Conservation (phyloP, 1,140 invertebrate species). For the Drosophila oshimai region DNA sequence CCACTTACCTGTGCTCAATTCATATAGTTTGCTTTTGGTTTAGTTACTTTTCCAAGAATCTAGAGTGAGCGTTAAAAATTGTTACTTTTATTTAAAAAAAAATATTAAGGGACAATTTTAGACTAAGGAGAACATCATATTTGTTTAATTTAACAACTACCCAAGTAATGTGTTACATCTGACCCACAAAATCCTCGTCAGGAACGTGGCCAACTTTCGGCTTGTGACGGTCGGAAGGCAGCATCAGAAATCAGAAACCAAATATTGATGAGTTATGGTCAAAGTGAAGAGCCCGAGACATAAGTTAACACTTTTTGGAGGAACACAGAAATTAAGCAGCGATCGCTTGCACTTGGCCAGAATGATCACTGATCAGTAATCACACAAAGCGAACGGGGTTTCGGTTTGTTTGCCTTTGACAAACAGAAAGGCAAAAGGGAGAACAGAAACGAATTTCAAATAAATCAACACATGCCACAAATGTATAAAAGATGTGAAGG, state of each 20-base stretch:
- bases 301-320: slow-evolving; percentile 27
- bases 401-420: slow-evolving; percentile 57
- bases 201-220: not conserved
- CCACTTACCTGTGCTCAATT: not conserved
- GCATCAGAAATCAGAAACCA: slow-evolving; percentile 22
- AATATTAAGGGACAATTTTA: not conserved
- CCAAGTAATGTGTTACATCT: not conserved
- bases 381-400: slow-evolving; percentile 41
- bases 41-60: too few relatives aligned
- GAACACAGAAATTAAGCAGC: slow-evolving; percentile 23
- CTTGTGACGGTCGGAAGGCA: not conserved
- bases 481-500: slow-evolving; percentile 21
- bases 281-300: slow-evolving; percentile 18
- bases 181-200: not conserved
- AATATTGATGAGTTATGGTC: slow-evolving; percentile 39
- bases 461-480: slow-evolving; percentile 74
- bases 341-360: slow-evolving; percentile 7
- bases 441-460: slow-evolving; percentile 56
- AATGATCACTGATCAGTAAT: slow-evolving; percentile 28
- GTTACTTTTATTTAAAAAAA: not conserved
- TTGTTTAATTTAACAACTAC: too few relatives aligned
- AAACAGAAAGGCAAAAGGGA: slow-evolving; percentile 53
- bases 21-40: not conserved
- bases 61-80: too few relatives aligned
- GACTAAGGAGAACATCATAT: too few relatives aligned